Evolutionary conservation across 2,888 invertebrate genomes (phyloP).

Genomic region (Polymixis flavicincta): DNA sequence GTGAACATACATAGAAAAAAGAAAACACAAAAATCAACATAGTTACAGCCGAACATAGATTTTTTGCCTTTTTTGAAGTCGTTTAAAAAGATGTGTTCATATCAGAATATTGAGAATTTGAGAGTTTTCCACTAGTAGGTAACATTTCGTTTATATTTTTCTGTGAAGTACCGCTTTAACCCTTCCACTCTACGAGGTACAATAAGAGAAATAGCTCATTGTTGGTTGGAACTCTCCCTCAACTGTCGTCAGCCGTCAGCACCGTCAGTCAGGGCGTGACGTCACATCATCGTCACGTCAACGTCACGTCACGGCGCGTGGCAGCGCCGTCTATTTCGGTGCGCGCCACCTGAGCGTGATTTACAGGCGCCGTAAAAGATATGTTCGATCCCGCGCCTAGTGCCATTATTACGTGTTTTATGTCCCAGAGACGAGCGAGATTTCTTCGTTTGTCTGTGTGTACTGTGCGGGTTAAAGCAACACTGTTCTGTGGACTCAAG

Average conservation of each 20-base stretch:
- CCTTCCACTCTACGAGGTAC: not conserved
- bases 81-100: too few relatives aligned
- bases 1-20: too few relatives aligned
- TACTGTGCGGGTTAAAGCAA: not conserved
- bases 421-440: not conserved
- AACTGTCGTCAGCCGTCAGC: not conserved
- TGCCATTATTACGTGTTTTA: conserved; percentile 42
- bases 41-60: too few relatives aligned
- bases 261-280: too few relatives aligned
- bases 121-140: too few relatives aligned
- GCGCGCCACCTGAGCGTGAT: conserved; percentile 40
- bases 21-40: too few relatives aligned
- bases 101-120: too few relatives aligned
- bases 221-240: not conserved
- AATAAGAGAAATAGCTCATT: conserved; percentile 1
- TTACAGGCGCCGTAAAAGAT: conserved; percentile 43
- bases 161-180: not conserved
- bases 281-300: not conserved
- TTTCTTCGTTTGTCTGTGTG: conserved; percentile 9
- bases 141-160: too few relatives aligned
- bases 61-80: too few relatives aligned
- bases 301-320: conserved; percentile 9
- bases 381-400: conserved; percentile 26
- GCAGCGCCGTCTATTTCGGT: conserved; percentile 21
- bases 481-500: not conserved